A percentile compares a stretch with the other conserved stretches of the same genome.
phyloP scores from a whole-genome alignment of 2,797 vertebrate genomes.

The Lycodopsis pacificus region DNA sequence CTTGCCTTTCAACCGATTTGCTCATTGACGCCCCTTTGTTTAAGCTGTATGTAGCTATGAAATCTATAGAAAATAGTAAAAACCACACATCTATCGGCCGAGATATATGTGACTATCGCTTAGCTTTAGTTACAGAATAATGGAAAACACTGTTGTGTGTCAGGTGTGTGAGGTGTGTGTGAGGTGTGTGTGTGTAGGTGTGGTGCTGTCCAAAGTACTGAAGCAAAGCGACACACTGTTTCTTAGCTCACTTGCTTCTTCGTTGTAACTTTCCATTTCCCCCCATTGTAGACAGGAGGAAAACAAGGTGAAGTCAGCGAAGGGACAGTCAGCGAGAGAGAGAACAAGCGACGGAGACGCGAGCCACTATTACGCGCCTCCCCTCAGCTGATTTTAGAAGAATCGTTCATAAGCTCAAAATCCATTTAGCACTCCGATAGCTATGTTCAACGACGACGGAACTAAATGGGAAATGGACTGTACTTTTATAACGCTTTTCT shows the following conservation, averaged over 20 bases:
- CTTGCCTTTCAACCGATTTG: background rate
- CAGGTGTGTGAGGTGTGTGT: no score
- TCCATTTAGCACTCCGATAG: background rate
- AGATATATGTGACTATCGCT: background rate
- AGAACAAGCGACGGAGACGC: no score
- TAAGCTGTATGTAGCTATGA: no score
- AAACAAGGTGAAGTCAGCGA: no score
- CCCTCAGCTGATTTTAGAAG: background rate
- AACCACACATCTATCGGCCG: no score
- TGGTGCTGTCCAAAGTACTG: background rate
- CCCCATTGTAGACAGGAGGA: no score
- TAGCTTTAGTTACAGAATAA: background rate
- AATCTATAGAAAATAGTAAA: no score
- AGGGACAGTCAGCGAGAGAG: no score
- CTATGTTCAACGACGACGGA: background rate
- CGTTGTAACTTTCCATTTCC: background rate
- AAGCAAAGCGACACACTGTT: background rate
- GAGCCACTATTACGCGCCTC: no score
- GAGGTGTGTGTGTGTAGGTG: background rate
- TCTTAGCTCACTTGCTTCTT: background rate
- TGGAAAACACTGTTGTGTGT: background rate
- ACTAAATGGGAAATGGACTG: no score
- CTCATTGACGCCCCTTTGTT: background rate
- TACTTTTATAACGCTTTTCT: no score
- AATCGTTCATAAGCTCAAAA: background rate